Evolutionary conservation across 37 sponge, comb jelly and placozoan genomes (phyloP).

Genomic region (Chondrilla cf. caribensis): DNA sequence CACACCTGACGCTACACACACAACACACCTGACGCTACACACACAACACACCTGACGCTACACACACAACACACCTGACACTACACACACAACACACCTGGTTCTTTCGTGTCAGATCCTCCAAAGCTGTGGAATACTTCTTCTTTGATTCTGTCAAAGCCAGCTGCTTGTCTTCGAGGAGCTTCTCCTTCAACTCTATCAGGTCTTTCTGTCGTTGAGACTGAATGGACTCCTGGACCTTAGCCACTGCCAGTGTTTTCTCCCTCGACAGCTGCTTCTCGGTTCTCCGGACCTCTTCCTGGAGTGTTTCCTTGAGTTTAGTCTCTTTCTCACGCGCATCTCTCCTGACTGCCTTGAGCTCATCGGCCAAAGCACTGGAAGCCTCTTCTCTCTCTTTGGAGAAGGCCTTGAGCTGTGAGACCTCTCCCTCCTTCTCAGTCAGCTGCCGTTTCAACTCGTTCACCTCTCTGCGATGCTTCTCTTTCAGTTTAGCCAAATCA

Average conservation of each 20-base stretch:
- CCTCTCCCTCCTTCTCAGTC: background rate
- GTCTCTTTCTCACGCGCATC: background rate
- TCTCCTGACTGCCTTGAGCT: background rate
- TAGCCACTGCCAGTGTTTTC: background rate
- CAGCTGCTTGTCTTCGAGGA: background rate
- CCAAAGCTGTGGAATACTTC: background rate
- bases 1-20: no score
- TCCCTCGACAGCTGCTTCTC: conserved; percentile 1
- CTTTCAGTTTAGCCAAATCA: background rate
- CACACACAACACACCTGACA: no score
- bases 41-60: no score
- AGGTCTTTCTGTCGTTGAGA: background rate
- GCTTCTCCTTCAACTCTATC: background rate
- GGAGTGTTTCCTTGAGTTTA: conserved; percentile 7
- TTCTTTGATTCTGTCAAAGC: background rate
- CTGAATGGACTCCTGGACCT: background rate
- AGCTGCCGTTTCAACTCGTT: background rate
- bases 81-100: background rate
- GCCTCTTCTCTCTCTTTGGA: background rate
- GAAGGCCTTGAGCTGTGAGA: background rate
- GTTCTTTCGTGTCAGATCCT: background rate
- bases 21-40: no score
- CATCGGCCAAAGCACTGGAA: background rate
- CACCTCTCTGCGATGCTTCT: background rate
- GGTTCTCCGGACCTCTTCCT: background rate